Conservation (phyloP, 2,888 invertebrate genomes). For the Rapana venosa region DNA sequence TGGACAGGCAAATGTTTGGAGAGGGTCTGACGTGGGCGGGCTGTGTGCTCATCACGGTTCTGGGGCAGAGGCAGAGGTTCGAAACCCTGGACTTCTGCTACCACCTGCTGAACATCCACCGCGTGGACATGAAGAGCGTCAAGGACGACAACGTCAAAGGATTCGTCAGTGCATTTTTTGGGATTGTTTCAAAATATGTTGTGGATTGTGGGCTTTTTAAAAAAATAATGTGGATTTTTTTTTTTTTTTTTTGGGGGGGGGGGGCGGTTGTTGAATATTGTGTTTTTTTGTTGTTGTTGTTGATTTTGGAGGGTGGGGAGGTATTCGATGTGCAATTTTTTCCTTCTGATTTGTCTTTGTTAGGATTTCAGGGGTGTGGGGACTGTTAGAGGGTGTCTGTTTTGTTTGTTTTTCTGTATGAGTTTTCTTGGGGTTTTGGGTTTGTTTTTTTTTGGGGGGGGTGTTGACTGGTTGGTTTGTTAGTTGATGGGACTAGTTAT, state of each 20-base stretch:
- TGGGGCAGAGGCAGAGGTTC: slow-evolving; percentile 96
- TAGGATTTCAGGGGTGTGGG: no score
- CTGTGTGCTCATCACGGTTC: slow-evolving; percentile 94
- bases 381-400: no score
- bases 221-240: neutral
- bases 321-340: neutral
- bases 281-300: neutral
- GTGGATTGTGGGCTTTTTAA: no score
- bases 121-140: slow-evolving; percentile 88
- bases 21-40: slow-evolving; percentile 99
- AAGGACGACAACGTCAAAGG: slow-evolving; percentile 96
- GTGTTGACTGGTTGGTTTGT: no score
- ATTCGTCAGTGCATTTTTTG: slow-evolving; percentile 83
- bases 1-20: slow-evolving; percentile 91
- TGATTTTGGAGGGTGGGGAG: neutral
- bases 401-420: no score
- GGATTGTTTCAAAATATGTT: no score
- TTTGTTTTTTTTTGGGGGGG: no score
- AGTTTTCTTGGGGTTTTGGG: no score
- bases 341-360: no score
- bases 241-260: neutral
- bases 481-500: no score
- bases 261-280: neutral
- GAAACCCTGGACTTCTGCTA: slow-evolving; percentile 99
- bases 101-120: slow-evolving; percentile 95